Percentiles rank a stretch among this genome's conserved stretches.
Evolutionary conservation across 2,888 invertebrate genomes (phyloP).

Genomic region (Lysandra coridon): DNA sequence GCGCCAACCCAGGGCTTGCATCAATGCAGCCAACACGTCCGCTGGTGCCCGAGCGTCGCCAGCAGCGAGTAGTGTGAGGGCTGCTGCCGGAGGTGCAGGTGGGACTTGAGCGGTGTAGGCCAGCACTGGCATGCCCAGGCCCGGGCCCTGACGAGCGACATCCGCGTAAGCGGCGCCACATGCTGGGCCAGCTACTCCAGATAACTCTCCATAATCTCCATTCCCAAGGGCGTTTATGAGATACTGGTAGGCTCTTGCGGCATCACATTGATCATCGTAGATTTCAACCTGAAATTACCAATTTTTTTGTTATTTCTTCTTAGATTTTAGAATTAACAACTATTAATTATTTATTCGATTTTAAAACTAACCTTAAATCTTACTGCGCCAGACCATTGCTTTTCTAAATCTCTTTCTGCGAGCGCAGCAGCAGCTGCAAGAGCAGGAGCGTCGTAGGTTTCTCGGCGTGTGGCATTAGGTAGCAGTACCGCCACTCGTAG

Average conservation of each 20-base stretch:
- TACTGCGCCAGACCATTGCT: constrained; percentile 32
- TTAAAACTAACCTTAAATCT: constrained; percentile 39
- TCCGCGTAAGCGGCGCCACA: constrained; percentile 64
- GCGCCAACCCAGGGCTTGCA: constrained; percentile 53
- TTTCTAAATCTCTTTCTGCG: constrained; percentile 53
- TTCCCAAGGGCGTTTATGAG: constrained; percentile 58
- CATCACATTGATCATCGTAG: constrained; percentile 60
- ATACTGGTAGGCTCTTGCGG: constrained; percentile 58
- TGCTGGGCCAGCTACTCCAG: constrained; percentile 64
- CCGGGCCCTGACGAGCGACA: constrained; percentile 57
- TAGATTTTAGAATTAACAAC: neutral
- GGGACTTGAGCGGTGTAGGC: constrained; percentile 59
- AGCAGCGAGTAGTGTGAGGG: constrained; percentile 48
- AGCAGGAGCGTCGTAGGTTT: constrained; percentile 50
- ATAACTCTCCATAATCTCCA: constrained; percentile 58
- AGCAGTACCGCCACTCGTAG: constrained; percentile 56
- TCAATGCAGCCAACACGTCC: constrained; percentile 50
- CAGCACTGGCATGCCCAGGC: constrained; percentile 58
- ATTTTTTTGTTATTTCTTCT: neutral
- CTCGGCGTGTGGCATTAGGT: constrained; percentile 47
- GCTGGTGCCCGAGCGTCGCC: constrained; percentile 50
- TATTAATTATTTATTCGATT: neutral
- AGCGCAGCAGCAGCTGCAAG: constrained; percentile 58
- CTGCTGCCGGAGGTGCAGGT: constrained; percentile 48
- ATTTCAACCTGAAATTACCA: constrained; percentile 49